Evolutionary conservation across 2,888 invertebrate genomes (phyloP).

Genomic region (Leptura quadrifasciata): DNA sequence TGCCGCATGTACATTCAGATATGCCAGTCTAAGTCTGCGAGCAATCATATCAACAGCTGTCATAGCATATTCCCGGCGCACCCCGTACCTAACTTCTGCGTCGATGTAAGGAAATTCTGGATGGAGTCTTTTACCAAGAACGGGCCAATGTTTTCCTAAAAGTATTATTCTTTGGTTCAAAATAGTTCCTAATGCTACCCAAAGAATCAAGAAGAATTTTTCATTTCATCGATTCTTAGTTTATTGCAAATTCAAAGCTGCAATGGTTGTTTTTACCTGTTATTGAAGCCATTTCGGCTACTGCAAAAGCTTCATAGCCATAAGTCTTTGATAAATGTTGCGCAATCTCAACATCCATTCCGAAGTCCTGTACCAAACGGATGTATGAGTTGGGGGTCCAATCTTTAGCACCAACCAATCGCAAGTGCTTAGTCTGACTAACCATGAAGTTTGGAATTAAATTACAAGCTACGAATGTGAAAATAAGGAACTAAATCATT

Average conservation of each 20-base stretch:
- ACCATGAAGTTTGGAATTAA: constrained; percentile 81
- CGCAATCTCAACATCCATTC: constrained; percentile 97
- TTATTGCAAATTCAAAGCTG: too few relatives aligned
- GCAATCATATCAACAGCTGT: constrained; percentile 98
- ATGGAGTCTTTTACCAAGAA: constrained; percentile 96
- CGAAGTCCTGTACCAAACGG: constrained; percentile 98
- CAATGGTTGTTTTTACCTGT: constrained; percentile 86
- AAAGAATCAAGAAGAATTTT: too few relatives aligned
- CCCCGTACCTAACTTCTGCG: constrained; percentile 95
- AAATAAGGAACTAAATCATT: neutral
- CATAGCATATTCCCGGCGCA: constrained; percentile 93
- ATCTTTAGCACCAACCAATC: constrained; percentile 96
- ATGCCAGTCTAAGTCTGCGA: constrained; percentile 93
- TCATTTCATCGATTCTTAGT: too few relatives aligned
- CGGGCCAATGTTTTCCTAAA: constrained; percentile 92
- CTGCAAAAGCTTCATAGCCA: constrained; percentile 98
- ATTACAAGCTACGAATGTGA: constrained; percentile 79
- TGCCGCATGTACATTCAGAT: constrained; percentile 97
- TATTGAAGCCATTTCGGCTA: constrained; percentile 95
- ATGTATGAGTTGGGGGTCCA: constrained; percentile 99
- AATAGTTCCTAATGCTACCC: neutral
- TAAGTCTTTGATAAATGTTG: constrained; percentile 96
- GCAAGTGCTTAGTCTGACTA: constrained; percentile 90
- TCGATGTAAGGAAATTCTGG: constrained; percentile 99
- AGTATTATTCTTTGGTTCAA: neutral